phyloP scores from a whole-genome alignment of 2,888 invertebrate genomes.

The Troglohyphantes excavatus region DNA sequence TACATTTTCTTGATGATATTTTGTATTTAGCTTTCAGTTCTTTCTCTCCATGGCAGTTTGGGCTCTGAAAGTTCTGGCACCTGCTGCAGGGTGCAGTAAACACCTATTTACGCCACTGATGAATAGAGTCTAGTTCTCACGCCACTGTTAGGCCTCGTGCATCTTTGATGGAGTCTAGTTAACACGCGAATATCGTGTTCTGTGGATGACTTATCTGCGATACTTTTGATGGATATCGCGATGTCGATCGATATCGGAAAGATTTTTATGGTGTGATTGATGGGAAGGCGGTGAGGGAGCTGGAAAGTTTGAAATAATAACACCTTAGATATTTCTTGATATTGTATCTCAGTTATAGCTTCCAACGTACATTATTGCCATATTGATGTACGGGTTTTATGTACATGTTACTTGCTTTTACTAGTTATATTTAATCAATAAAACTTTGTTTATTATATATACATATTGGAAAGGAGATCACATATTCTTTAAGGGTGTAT shows the following conservation, averaged over 20 bases:
- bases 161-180: constrained; percentile 45
- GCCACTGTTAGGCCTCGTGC: constrained; percentile 38
- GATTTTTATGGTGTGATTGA: background rate
- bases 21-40: background rate
- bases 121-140: constrained; percentile 35
- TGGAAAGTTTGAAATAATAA: background rate
- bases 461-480: too few relatives aligned
- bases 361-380: too few relatives aligned
- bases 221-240: background rate
- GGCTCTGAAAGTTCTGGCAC: background rate
- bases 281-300: background rate
- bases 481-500: too few relatives aligned
- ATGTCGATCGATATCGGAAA: background rate
- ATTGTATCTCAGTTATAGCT: too few relatives aligned
- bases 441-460: too few relatives aligned
- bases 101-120: constrained; percentile 47
- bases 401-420: too few relatives aligned
- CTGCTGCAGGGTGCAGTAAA: constrained; percentile 28
- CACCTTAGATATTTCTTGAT: too few relatives aligned
- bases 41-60: background rate
- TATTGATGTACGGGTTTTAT: too few relatives aligned
- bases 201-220: constrained; percentile 15
- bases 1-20: background rate
- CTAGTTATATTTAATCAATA: too few relatives aligned
- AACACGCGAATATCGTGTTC: constrained; percentile 48